Evolutionary conservation across 2,113 vertebrate species (phyloP).

Genomic region (Eptatretus burgeri): DNA sequence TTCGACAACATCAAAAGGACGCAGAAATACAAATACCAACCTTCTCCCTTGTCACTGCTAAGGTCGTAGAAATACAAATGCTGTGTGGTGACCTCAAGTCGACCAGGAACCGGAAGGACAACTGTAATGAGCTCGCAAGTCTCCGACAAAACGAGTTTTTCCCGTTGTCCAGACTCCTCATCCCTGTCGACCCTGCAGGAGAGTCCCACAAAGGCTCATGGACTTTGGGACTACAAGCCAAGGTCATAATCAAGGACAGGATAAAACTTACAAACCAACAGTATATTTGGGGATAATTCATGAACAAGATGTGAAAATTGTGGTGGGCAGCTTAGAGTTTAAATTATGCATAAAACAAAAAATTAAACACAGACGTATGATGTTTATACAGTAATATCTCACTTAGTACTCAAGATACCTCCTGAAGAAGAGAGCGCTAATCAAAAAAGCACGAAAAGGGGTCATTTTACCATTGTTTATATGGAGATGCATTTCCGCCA

Average conservation of each 20-base stretch:
- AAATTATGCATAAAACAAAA: not conserved
- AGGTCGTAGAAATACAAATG: constrained; percentile 74
- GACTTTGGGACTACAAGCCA: too few relatives aligned
- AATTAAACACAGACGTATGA: not conserved
- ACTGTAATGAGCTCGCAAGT: constrained; percentile 88
- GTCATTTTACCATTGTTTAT: too few relatives aligned
- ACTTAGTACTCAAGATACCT: too few relatives aligned
- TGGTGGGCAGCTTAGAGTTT: not conserved
- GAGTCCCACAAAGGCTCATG: not conserved
- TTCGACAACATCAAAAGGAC: too few relatives aligned
- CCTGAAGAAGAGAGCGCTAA: too few relatives aligned
- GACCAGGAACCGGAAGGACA: constrained; percentile 40
- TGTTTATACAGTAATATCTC: not conserved
- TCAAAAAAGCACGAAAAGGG: too few relatives aligned
- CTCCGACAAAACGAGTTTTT: constrained; percentile 65
- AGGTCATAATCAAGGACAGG: too few relatives aligned
- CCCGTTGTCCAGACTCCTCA: constrained; percentile 42
- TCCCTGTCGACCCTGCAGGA: constrained; percentile 31
- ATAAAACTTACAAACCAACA: too few relatives aligned
- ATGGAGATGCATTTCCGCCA: too few relatives aligned
- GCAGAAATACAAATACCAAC: not conserved
- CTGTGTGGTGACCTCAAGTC: constrained; percentile 69
- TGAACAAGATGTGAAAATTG: too few relatives aligned
- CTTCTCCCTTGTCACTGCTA: constrained; percentile 52
- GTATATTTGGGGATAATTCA: too few relatives aligned